Base-by-base conservation (phyloP, 2,113 vertebrate genomes). In the Plecturocebus donacophilus region DNA sequence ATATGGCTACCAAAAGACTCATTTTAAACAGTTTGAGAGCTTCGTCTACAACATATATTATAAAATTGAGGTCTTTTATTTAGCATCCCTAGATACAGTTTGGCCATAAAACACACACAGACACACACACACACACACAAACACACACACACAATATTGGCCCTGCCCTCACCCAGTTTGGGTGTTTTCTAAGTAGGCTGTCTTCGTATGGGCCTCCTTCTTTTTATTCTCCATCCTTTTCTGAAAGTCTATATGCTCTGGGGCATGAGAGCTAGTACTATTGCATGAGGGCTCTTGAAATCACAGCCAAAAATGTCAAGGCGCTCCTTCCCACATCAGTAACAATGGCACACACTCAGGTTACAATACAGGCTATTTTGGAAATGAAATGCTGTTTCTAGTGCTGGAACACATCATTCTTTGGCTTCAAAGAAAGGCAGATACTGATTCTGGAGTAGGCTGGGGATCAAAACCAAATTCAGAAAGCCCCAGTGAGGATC, bases 221-320 rank as follows among this genome's bases (percentile, higher is more conserved):
- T 87, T 84, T 90, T 56, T 87, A 91, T 49, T 94, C 17, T 13
- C 47, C 40, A 47, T 90, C 90, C 75, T 92, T 88, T 66, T 66
- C 96, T 80, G 66, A 94, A 82, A 32, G 77, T 82, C 87, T 96
- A 0, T 76, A 64, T 71, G 91, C 79, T 92, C 86, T 70, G 64
- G 32, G 85, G 87, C 49, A 89, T 91, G 82, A 95, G 91, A 97
- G 91, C 89, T 86, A 21, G 68, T 79, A 75, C 94, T 92, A 23
- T 45, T 64, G 30, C 95, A 87, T 3, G 79, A 94, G 94, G 73
- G 94, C 93, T 52, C 96, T 98, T 93, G 87, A 98, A 98, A 95
- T 97, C 96, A 93, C 93, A 97, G 68, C 68, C 95, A 96, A 87
- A 97, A 97, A 97, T 89, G 96, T 92, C 97, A 97, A 92, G 93